Evolutionary conservation across 1,140 invertebrate species (phyloP), one percentile per base, ranked within the genome.

Genomic region (Cephus cinctus): DNA sequence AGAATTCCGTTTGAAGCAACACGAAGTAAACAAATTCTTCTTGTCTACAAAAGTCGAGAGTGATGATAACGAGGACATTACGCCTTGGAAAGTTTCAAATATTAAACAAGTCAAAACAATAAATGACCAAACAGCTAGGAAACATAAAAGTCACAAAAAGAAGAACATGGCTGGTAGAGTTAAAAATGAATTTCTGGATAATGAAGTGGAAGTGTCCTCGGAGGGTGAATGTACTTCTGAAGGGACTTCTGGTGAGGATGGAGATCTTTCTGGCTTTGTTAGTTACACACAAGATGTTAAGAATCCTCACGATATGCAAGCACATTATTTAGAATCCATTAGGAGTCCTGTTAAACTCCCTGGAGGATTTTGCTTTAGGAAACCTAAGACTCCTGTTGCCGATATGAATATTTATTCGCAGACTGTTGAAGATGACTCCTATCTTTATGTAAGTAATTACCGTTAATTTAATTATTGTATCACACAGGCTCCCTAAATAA

Each of bases 241-340:
- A 4, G 66, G 56, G 5, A 54, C 40, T 43, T 60, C 59, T 1
- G 73, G 61, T 12, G 73, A 67, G 1, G 74, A 76, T 42, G 73
- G 75, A 34, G 51, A 77, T 31, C 65, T 74, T 3, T 23, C 40
- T 0, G 48, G 43, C 47, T 76, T 76, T 20, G 58, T 76, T 0
- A 76, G 71, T 45, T 57, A 75, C 20, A 65, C 70, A 1, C 74
- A 76, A 43, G 64, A 78, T 22, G 53, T 67, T 4, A 64, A 74
- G 4, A 70, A 74, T 34, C 22, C 62, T 20, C 50, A 73, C 8
- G 75, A 83, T 48, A 80, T 83, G 73, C 68, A 78, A 19, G 80
- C 74, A 3, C 73, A 81, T 49, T 86, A 86, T 62, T 59, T 86
- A 15, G 78, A 79, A 49, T 80, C 81, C 14, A 56, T 81, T 2